Evolutionary conservation across 2,113 vertebrate species (phyloP).

Genomic region (Potamarius usumacintae): DNA sequence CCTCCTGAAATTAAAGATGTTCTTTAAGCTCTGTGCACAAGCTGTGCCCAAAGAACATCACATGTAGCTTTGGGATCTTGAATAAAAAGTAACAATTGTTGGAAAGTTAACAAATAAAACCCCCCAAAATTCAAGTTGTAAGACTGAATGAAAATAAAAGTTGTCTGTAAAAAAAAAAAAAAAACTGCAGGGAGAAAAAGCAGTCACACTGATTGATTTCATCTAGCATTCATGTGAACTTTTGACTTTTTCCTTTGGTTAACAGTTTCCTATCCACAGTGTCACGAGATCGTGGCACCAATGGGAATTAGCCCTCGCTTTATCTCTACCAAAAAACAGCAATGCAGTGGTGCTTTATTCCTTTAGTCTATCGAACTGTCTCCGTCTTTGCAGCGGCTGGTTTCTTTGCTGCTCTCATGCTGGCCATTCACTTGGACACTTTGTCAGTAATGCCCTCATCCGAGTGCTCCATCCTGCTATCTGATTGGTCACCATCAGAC

Average conservation of each 20-base stretch:
- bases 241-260: not conserved
- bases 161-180: not conserved
- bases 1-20: conserved; percentile 19
- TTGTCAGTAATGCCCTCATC: conserved; percentile 87
- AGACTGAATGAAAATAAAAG: not conserved
- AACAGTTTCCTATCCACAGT: not conserved
- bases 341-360: not conserved
- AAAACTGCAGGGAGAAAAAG: not conserved
- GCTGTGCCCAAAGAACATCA: not conserved
- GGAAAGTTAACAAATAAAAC: not conserved
- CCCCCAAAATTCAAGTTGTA: not conserved
- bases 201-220: not conserved
- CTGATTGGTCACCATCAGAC: no score
- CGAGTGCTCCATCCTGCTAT: no score
- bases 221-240: not conserved
- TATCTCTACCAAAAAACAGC: not conserved
- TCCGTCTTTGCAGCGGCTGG: conserved; percentile 56
- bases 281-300: not conserved
- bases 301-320: not conserved
- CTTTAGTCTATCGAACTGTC: not conserved
- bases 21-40: not conserved
- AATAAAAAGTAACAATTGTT: not conserved
- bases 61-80: not conserved
- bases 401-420: conserved; percentile 84
- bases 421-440: conserved; percentile 77